These are phyloP conservation scores for Pseudococcus viburni DNA, from an alignment of 2,888 invertebrate species.

Conservation along the genomic window DNA sequence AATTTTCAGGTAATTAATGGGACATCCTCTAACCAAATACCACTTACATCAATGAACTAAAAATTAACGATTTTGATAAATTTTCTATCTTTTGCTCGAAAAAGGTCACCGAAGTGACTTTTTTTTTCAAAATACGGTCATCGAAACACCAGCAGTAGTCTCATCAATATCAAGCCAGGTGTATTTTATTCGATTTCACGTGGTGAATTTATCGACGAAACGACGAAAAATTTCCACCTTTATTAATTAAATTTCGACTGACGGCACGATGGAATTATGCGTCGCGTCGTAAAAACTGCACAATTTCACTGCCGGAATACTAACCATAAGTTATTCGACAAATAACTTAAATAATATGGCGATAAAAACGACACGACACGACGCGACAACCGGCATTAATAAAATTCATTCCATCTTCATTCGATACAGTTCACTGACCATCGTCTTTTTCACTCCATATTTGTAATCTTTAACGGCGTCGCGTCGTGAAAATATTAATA, in stretches of 20 bases:
- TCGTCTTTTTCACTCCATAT: background rate
- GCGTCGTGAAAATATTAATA: slow-evolving; percentile 10
- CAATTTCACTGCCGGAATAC: background rate
- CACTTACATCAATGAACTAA: too few species aligned
- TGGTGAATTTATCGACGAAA: background rate
- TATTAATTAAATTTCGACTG: background rate
- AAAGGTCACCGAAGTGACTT: background rate
- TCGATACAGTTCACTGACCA: slow-evolving; percentile 32
- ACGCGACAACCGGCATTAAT: slow-evolving; percentile 15
- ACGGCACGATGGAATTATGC: background rate
- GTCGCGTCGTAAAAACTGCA: slow-evolving; percentile 13
- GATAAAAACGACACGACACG: background rate
- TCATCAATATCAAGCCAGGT: background rate
- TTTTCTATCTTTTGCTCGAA: too few species aligned
- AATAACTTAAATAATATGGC: background rate
- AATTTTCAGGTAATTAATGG: too few species aligned
- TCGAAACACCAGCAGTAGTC: background rate
- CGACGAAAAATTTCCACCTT: background rate
- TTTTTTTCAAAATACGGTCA: background rate
- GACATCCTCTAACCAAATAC: too few species aligned
- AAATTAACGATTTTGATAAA: too few species aligned
- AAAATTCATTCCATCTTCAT: slow-evolving; percentile 5
- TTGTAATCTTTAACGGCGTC: background rate
- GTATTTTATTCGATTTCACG: background rate
- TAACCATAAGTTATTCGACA: background rate